phyloP scores from a whole-genome alignment of 2,797 vertebrate species.

The Sebastes flavidus region DNA sequence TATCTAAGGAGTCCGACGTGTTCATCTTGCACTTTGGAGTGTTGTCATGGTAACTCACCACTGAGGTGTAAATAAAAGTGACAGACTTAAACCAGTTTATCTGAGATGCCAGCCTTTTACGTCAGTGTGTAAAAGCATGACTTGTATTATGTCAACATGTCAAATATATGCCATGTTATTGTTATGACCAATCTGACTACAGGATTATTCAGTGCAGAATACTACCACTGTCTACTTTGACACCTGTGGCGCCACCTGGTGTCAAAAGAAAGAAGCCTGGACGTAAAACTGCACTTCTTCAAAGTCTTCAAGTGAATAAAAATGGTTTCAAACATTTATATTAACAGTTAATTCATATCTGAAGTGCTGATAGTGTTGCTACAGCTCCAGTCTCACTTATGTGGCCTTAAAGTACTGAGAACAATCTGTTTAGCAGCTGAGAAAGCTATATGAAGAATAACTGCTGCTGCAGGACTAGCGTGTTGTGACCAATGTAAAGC shows the following conservation, averaged over 20 bases:
- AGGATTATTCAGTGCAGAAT: background rate
- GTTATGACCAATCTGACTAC: background rate
- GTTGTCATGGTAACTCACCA: background rate
- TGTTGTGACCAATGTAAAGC: too few species aligned
- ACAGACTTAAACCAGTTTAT: background rate
- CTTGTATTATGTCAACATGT: conserved; percentile 1
- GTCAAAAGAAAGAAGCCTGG: conserved; percentile 7
- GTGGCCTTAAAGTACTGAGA: background rate
- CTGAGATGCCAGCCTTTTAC: background rate
- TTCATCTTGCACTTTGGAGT: background rate
- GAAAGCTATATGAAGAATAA: background rate
- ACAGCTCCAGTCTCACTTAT: background rate
- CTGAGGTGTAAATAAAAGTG: background rate
- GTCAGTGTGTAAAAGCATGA: background rate
- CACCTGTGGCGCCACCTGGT: conserved; percentile 56
- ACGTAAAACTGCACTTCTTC: too few species aligned
- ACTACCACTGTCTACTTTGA: background rate
- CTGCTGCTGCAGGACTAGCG: background rate
- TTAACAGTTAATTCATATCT: background rate
- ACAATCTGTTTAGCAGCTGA: background rate
- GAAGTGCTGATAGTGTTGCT: background rate
- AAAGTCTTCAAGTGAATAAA: background rate
- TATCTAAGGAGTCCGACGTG: background rate
- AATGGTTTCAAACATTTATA: background rate
- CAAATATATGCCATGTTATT: conserved; percentile 10